These are phyloP conservation scores for Trileptium ribeirensis DNA, from an alignment of 2,888 invertebrate species.

Conservation along the genomic window DNA sequence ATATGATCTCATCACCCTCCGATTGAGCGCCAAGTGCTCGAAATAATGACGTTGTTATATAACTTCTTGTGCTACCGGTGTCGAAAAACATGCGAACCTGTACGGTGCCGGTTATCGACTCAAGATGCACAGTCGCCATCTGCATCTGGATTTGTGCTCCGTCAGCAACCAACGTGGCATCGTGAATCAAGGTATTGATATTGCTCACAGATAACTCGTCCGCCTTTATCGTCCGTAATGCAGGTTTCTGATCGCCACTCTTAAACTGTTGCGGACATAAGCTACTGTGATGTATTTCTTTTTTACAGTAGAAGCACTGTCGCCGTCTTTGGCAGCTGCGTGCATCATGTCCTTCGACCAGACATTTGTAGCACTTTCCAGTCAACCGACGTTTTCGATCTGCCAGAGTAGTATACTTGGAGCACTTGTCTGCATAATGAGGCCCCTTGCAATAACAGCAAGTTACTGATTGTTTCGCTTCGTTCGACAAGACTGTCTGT, in stretches of 20 bases:
- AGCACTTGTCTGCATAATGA: neutral
- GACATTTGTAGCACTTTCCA: neutral
- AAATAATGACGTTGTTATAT: neutral
- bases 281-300: neutral
- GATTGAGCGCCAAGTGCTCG: neutral
- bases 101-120: neutral
- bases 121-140: neutral
- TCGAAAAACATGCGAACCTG: neutral
- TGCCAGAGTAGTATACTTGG: neutral
- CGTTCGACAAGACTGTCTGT: no score
- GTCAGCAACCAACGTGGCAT: neutral
- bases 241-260: neutral
- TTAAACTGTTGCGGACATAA: neutral
- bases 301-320: neutral
- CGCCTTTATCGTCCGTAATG: neutral
- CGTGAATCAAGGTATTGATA: neutral
- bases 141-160: neutral
- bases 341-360: neutral
- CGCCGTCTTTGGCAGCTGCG: neutral
- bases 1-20: neutral
- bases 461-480: neutral
- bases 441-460: neutral
- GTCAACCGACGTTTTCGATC: neutral
- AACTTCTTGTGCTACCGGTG: neutral
- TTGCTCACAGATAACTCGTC: neutral